phyloP scores from a whole-genome alignment of 1,140 invertebrate species.

The Platorchestia sp. region DNA sequence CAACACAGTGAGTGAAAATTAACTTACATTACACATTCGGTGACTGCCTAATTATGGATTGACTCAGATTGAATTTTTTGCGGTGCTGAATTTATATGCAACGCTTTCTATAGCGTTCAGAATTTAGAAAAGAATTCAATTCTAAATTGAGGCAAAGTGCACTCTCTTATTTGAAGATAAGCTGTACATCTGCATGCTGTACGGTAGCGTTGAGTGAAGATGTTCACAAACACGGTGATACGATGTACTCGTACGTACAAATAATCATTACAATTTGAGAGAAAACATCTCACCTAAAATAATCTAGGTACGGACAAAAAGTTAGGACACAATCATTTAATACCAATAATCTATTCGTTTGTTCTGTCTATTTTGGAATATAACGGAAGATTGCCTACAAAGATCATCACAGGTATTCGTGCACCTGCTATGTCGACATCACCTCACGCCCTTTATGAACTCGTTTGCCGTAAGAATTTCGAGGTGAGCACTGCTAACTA shows the following conservation, averaged over 20 bases:
- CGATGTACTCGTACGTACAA: background rate
- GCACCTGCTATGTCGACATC: background rate
- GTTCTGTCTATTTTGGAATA: background rate
- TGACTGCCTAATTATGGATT: too few relatives aligned
- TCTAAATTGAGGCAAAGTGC: background rate
- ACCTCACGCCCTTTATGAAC: background rate
- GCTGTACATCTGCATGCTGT: background rate
- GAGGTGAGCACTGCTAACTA: background rate
- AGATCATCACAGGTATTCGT: background rate
- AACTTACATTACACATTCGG: background rate
- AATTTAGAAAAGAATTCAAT: background rate
- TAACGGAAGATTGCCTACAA: background rate
- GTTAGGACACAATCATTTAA: background rate
- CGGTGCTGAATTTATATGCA: too few relatives aligned
- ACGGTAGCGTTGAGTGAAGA: too few relatives aligned
- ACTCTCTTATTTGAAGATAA: background rate
- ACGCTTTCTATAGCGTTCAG: too few relatives aligned
- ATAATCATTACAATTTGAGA: background rate
- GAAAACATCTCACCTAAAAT: background rate
- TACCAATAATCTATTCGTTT: background rate
- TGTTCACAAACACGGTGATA: background rate
- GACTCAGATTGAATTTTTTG: too few relatives aligned
- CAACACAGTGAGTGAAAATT: background rate
- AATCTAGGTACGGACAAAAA: background rate
- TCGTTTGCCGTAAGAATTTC: background rate